These are phyloP conservation scores for Apodemia hepburni DNA, from an alignment of 2,888 invertebrate genomes.

Conservation along the genomic window DNA sequence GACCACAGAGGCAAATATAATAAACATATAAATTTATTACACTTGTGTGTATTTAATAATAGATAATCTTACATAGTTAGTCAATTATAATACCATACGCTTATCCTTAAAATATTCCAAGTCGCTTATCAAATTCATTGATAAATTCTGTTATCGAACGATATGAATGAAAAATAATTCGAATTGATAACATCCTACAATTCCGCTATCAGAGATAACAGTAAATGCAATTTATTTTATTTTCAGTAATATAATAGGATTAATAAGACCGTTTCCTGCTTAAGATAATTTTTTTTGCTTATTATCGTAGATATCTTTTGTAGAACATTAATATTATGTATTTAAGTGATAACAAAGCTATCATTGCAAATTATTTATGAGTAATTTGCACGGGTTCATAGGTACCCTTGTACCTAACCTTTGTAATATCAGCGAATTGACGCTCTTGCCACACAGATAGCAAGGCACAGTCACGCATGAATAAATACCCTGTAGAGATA, in stretches of 20 bases:
- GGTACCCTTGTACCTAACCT: too few relatives aligned
- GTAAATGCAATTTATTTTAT: constrained; percentile 10
- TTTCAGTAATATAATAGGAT: constrained; percentile 14
- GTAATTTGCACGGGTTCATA: neutral
- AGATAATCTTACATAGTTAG: too few relatives aligned
- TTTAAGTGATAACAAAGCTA: neutral
- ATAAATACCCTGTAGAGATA: too few relatives aligned
- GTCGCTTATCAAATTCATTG: constrained; percentile 8
- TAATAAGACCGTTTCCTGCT: constrained; percentile 21
- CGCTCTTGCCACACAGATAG: too few relatives aligned
- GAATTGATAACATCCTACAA: neutral
- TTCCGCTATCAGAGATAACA: constrained; percentile 7
- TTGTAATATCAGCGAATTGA: too few relatives aligned
- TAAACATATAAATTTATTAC: too few relatives aligned
- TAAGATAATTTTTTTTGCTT: constrained; percentile 4
- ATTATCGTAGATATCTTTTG: neutral
- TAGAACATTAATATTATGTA: neutral
- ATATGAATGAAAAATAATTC: constrained; percentile 14
- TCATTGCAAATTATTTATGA: neutral
- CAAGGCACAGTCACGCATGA: too few relatives aligned
- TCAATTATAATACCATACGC: too few relatives aligned
- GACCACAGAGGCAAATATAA: too few relatives aligned
- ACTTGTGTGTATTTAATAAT: too few relatives aligned
- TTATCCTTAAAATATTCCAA: too few relatives aligned
- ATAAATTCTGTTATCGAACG: neutral